Evolutionary conservation across 2,113 vertebrate species (phyloP), one percentile per base, ranked within the genome.

Genomic region (Ramphastos sulfuratus): DNA sequence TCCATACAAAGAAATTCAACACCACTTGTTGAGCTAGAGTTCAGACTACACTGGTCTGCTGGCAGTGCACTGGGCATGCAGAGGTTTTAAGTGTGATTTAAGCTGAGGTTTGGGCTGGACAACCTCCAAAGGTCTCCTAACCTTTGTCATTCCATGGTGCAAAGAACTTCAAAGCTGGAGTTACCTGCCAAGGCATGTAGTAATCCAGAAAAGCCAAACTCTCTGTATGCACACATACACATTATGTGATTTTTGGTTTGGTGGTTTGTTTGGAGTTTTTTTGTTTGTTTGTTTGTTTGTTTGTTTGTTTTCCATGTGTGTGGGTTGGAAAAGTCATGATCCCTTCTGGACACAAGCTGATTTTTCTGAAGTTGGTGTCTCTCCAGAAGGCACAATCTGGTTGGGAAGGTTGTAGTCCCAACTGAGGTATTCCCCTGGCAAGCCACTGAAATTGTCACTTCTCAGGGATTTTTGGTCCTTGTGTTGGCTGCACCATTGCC

Each of bases 361-460:
- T 75, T 79, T 91, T 92, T 95, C 70, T 6, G 1, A 77, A 60
- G 9, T 1, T 52, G 44, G 12, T 0, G 0, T 61, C 28, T 77
- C 46, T 70, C 70, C 2, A 4, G 42, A 63, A 66, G 30, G 15
- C 17, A 20, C 1, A 1, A 13, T 59, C 20, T 11, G 1, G 69
- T 46, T 69, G 67, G n/a, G 70, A 82, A 90, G 76, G 71, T 65
- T 81, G 82, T 64, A 84, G 92, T 83, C 60, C 70, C 73, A 73
- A 2, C 37, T 8, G 33, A 21, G 17, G 14, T 63, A 55, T 71
- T 83, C 89, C 73, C 82, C 80, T 81, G 89, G 66, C 70, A 93
- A 60, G 46, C 21, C 81, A 50, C 9, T 44, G 69, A 92, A 85
- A 65, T 44, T 81, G 92, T 87, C 46, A 33, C 88, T 85, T 93